Percentiles rank a stretch among this genome's conserved stretches.
These are phyloP conservation scores for Pseudomyrmex dendroicus DNA, from an alignment of 1,140 invertebrate genomes.

Conservation along the genomic window DNA sequence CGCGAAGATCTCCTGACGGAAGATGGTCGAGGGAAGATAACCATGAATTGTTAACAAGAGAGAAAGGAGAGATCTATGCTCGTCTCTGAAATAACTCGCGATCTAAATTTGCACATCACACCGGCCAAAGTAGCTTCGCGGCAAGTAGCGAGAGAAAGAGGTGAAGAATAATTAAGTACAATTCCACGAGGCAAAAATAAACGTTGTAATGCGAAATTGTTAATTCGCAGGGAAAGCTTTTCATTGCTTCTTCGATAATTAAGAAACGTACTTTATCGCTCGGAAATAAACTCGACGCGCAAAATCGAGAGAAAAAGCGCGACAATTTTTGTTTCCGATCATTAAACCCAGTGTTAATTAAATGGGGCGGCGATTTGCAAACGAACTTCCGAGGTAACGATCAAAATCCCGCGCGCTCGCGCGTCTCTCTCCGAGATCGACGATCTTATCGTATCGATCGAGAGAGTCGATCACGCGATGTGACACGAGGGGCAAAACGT, in stretches of 20 bases:
- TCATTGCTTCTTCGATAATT: not conserved
- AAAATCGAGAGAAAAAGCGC: not conserved
- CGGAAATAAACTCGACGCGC: slow-evolving; percentile 13
- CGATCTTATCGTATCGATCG: slow-evolving; percentile 63
- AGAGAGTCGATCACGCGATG: slow-evolving; percentile 54
- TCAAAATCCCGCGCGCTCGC: slow-evolving; percentile 36
- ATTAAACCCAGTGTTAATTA: slow-evolving; percentile 41
- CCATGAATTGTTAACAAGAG: not conserved
- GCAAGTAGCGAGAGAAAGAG: too few relatives aligned
- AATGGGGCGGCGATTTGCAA: slow-evolving; percentile 12
- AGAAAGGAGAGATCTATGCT: not conserved
- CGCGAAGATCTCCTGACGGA: not conserved
- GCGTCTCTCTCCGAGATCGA: slow-evolving; percentile 6
- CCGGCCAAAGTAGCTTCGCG: not conserved
- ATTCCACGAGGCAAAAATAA: not conserved
- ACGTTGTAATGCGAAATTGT: not conserved
- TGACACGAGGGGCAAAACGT: slow-evolving; percentile 59
- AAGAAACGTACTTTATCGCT: not conserved
- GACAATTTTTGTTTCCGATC: slow-evolving; percentile 22
- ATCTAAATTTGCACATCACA: slow-evolving; percentile 10
- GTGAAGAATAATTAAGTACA: not conserved
- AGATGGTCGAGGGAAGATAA: not conserved
- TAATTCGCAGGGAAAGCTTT: not conserved
- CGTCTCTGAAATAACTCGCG: not conserved
- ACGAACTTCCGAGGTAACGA: slow-evolving; percentile 30